phyloP scores from a whole-genome alignment of 2,888 invertebrate genomes.

The Cryptocephalus primarius region DNA sequence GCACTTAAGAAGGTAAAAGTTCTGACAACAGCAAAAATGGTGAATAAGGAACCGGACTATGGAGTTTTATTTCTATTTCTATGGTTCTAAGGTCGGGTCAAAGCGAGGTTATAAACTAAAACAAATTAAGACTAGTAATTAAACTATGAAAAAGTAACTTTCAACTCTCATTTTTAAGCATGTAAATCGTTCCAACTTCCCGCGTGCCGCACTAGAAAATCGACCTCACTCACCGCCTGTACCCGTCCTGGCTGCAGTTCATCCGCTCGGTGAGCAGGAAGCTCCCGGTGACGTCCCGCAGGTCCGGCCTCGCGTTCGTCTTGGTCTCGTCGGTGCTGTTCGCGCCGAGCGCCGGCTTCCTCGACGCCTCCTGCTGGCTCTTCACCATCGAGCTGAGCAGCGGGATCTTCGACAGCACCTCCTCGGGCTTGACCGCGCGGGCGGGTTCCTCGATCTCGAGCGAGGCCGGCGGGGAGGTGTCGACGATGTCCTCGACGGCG shows the following conservation, averaged over 20 bases:
- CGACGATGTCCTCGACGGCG: slow-evolving; percentile 9
- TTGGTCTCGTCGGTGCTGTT: slow-evolving; percentile 20
- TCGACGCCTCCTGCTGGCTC: slow-evolving; percentile 8
- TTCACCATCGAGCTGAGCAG: slow-evolving; percentile 14
- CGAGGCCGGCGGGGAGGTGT: slow-evolving; percentile 13
- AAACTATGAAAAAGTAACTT: no score
- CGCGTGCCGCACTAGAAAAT: no score
- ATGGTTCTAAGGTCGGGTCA: no score
- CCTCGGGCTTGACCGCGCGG: slow-evolving; percentile 5
- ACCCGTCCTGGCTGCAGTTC: slow-evolving; percentile 14
- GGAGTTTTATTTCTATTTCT: no score
- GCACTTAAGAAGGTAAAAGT: no score
- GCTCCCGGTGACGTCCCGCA: slow-evolving; percentile 21
- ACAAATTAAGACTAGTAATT: no score
- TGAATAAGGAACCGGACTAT: no score
- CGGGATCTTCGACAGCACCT: slow-evolving; percentile 13
- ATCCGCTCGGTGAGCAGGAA: slow-evolving; percentile 29
- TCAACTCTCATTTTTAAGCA: no score
- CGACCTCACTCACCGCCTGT: no score
- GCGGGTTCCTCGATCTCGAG: slow-evolving; percentile 4
- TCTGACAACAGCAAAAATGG: no score
- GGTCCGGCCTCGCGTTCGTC: slow-evolving; percentile 11
- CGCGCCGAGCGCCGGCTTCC: slow-evolving; percentile 6
- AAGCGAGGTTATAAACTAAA: no score
- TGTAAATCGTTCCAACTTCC: no score